Evolutionary conservation across 2,888 invertebrate genomes (phyloP).

Genomic region (Drosophila buzzatii): DNA sequence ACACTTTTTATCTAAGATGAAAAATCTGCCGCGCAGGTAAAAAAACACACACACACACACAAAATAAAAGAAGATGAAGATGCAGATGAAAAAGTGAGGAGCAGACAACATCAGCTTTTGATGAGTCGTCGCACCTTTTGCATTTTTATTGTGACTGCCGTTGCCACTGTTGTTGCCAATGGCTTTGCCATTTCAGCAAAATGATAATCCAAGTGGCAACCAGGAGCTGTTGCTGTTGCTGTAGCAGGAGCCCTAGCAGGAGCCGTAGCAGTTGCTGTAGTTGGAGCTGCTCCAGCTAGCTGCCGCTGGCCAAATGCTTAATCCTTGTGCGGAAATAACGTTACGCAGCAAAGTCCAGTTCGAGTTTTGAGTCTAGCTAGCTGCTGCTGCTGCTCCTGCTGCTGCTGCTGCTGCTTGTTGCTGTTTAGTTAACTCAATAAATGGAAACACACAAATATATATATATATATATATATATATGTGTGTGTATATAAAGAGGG

Average conservation of each 20-base stretch:
- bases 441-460: conserved; percentile 53
- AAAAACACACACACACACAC: too few relatives aligned
- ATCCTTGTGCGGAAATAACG: conserved; percentile 72
- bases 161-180: conserved; percentile 27
- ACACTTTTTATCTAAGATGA: conserved; percentile 64
- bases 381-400: conserved; percentile 1
- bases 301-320: conserved; percentile 65
- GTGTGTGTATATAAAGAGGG: background rate
- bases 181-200: conserved; percentile 55
- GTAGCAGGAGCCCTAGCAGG: background rate
- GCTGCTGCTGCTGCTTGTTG: conserved; percentile 47
- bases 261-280: background rate
- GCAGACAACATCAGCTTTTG: conserved; percentile 37
- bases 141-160: conserved; percentile 59
- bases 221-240: conserved; percentile 6
- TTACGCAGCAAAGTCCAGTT: conserved; percentile 54
- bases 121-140: conserved; percentile 64
- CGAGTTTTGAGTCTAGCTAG: conserved; percentile 24
- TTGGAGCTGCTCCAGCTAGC: background rate
- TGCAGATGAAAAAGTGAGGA: conserved; percentile 11
- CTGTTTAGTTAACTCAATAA: conserved; percentile 76
- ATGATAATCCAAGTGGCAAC: conserved; percentile 44
- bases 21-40: conserved; percentile 47
- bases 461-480: background rate
- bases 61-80: background rate